Conservation (phyloP, 2,888 invertebrate genomes). For the Campoplex nolae region DNA sequence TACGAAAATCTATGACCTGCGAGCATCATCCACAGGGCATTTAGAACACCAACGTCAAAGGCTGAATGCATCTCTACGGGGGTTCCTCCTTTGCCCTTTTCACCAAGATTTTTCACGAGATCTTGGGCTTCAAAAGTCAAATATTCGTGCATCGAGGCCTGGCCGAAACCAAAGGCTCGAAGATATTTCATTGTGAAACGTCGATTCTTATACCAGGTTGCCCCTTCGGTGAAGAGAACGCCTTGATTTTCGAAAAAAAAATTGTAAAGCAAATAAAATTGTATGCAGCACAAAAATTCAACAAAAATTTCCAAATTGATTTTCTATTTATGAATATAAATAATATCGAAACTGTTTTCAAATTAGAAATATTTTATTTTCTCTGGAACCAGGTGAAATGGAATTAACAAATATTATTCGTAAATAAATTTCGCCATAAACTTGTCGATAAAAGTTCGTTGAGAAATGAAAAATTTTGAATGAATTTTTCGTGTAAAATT, state of each 20-base stretch:
- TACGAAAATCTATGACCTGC: conserved; percentile 89
- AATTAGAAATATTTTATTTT: too few relatives aligned
- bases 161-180: conserved; percentile 88
- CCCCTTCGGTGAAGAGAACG: conserved; percentile 89
- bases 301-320: neutral
- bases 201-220: conserved; percentile 88
- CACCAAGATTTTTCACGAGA: conserved; percentile 85
- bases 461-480: too few relatives aligned
- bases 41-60: conserved; percentile 88
- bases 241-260: conserved; percentile 83
- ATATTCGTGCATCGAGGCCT: conserved; percentile 87
- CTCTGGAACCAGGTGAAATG: too few relatives aligned
- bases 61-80: conserved; percentile 86
- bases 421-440: too few relatives aligned
- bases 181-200: conserved; percentile 89
- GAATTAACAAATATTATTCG: too few relatives aligned
- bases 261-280: neutral
- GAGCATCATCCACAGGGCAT: conserved; percentile 89
- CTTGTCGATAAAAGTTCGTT: too few relatives aligned
- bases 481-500: too few relatives aligned
- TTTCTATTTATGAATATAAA: neutral
- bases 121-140: conserved; percentile 87
- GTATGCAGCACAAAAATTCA: neutral
- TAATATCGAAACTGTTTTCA: neutral
- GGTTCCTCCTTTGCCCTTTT: conserved; percentile 75